These are phyloP conservation scores for Linnaemya vulpina DNA, from an alignment of 2,888 invertebrate species.

Conservation along the genomic window DNA sequence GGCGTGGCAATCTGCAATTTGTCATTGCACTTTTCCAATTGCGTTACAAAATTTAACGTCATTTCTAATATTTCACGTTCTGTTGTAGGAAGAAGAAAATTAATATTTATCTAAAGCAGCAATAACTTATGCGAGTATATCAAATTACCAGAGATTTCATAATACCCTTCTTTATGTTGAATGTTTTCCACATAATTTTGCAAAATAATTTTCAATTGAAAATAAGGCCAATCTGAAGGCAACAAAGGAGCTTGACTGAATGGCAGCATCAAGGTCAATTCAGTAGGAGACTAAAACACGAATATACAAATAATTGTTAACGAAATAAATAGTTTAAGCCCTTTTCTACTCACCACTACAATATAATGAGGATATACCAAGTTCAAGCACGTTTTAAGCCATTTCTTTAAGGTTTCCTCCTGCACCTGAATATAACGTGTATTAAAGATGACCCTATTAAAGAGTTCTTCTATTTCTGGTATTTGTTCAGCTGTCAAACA, in stretches of 20 bases:
- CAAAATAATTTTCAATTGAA: conserved; percentile 85
- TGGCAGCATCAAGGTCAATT: conserved; percentile 83
- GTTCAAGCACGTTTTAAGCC: conserved; percentile 84
- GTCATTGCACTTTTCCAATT: conserved; percentile 77
- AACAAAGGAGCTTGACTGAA: conserved; percentile 87
- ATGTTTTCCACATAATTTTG: conserved; percentile 80
- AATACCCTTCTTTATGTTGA: conserved; percentile 75
- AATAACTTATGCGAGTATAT: neutral
- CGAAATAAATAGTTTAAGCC: neutral
- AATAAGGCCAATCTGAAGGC: conserved; percentile 91
- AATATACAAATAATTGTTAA: neutral
- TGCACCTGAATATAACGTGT: conserved; percentile 85
- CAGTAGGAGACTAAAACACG: conserved; percentile 77
- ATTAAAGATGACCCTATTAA: conserved; percentile 86
- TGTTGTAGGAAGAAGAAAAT: conserved; percentile 8
- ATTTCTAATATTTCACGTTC: conserved; percentile 80
- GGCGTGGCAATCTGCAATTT: conserved; percentile 79
- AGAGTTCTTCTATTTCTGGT: conserved; percentile 85
- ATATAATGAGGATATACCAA: conserved; percentile 83
- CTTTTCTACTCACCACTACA: conserved; percentile 77
- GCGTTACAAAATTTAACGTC: conserved; percentile 80
- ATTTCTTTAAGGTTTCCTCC: conserved; percentile 84
- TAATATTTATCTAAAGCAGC: neutral
- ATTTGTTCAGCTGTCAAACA: conserved; percentile 86
- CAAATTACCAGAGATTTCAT: conserved; percentile 74